Percentiles rank a stretch among this genome's conserved stretches.
Conservation (phyloP, 2,888 invertebrate genomes). For the Drosophila anomalata region DNA sequence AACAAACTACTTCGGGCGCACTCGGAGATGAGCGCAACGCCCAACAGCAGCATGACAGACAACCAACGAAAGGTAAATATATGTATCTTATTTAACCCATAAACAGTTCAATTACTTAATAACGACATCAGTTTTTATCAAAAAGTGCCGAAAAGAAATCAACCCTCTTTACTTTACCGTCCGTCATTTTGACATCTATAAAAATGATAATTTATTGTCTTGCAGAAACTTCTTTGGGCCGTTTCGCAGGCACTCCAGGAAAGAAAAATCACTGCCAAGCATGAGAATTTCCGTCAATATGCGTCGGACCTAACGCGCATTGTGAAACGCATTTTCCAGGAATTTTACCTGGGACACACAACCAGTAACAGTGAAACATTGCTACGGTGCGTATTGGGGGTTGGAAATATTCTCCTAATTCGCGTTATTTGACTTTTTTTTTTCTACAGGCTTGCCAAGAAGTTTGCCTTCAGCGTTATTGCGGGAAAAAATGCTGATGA, state of each 20-base stretch:
- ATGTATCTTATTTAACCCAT: not conserved
- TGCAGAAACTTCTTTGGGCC: conserved; percentile 91
- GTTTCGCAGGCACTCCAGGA: conserved; percentile 90
- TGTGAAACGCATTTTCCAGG: conserved; percentile 87
- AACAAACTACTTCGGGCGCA: conserved; percentile 69
- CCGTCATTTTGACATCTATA: not conserved
- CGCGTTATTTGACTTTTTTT: not conserved
- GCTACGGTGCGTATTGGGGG: conserved; percentile 85
- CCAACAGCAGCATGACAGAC: conserved; percentile 77
- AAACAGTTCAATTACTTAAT: no score
- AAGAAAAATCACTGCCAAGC: conserved; percentile 88
- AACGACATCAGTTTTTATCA: no score
- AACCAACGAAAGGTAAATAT: conserved; percentile 81
- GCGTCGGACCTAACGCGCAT: conserved; percentile 88
- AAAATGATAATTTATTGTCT: conserved; percentile 1
- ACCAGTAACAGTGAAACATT: conserved; percentile 92
- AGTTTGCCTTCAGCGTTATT: conserved; percentile 87
- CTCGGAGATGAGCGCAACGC: conserved; percentile 71
- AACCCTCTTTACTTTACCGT: not conserved
- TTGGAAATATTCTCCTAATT: no score
- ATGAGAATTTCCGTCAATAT: conserved; percentile 89
- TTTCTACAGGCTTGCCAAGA: conserved; percentile 86
- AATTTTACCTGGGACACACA: conserved; percentile 85
- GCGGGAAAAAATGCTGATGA: conserved; percentile 88
- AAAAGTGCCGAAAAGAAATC: not conserved